Base-by-base conservation (phyloP, 2,113 vertebrate genomes). In the Ranitomeya imitator region DNA sequence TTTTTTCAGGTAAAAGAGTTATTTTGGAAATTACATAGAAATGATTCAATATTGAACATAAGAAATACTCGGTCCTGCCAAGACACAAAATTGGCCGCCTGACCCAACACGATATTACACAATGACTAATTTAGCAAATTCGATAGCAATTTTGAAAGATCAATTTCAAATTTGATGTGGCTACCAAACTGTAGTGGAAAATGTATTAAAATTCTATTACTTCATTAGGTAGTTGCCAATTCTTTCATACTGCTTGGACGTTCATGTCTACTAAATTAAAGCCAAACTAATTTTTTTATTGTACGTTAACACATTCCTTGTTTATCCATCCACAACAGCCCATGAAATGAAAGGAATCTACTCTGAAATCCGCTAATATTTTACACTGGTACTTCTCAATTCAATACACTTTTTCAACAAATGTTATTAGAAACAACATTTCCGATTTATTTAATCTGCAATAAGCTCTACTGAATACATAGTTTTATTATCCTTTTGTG, bases 381-480 rank as follows among this genome's bases (percentile, higher is more conserved):
- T 79, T 82, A 65, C 11, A 12, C 51, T 69, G 59, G 71, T 57
- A 78, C 80, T 83, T 88, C 86, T 83, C 81, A 79, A 85, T 89
- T 89, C 82, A 89, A 89, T 79, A 61, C 87, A 55, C 26, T 83
- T 85, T 84, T 78, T 89, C 73, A 45, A 79, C 87, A 89, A 89
- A 84, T 79, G 74, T 89, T 89, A 85, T 89, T 84, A 85, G 73
- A 67, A 85, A 45, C 71, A 88, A 84, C 87, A 85, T 89, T 89
- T 89, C 60, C 69, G 82, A 89, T 89, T 84, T 89, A 89, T 89
- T 85, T 89, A 89, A 89, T 85, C 81, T 89, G 73, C 87, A 89
- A 85, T 89, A 89, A 89, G 87, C 81, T 37, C 57, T 79, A 13
- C 82, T 84, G 82, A 89, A 89, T 85, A 77, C 87, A 89, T 78